Evolutionary conservation across 2,888 invertebrate species (phyloP), one percentile per base, ranked within the genome.

Genomic region (Agonopterix subpropinquella): DNA sequence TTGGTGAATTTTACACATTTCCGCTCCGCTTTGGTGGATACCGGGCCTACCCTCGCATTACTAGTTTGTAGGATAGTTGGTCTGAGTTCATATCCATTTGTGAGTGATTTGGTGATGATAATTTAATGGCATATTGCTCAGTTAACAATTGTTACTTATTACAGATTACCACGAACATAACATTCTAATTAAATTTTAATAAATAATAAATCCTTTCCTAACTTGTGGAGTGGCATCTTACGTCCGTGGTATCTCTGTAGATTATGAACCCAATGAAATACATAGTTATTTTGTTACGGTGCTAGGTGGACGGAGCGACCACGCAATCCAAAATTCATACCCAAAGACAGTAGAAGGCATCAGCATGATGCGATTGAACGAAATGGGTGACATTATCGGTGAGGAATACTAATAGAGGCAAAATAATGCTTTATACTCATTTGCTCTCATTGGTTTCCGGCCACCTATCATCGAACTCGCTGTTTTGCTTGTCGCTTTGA

Each of bases 231-330:
- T 4, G 11, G 11, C 41, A 41, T 11, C 11, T 35, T 46, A 41
- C 18, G 28, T 42, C 43, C 36, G n/a, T 64, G 67, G 48, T 70
- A 48, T 46, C 47, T 44, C 36, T 15, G 15, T 8, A 43, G 11
- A 35, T 43, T 45, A 46, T 28, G 28, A 47, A n/a, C 15, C 41
- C 36, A 45, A 13, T 45, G 45, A 45, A 48, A 39, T n/a, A 39
- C 39, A 39, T 52, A 56, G 47, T 42, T 60, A 52, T 58, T 53
- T 57, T 57, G 28, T 61, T 59, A 55, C 68, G 85, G 82, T 86
- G 87, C 67, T 86, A 88, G 88, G 88, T 88, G 88, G 87, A 75
- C 85, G 87, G 87, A 85, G 80, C 75, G 82, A 79, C 69, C 67
- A 61, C 64, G 58, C 70, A 59, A 55, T 63, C 58, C 51, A 66